Evolutionary conservation across 2,888 invertebrate genomes (phyloP).

Genomic region (Lasius platythorax): DNA sequence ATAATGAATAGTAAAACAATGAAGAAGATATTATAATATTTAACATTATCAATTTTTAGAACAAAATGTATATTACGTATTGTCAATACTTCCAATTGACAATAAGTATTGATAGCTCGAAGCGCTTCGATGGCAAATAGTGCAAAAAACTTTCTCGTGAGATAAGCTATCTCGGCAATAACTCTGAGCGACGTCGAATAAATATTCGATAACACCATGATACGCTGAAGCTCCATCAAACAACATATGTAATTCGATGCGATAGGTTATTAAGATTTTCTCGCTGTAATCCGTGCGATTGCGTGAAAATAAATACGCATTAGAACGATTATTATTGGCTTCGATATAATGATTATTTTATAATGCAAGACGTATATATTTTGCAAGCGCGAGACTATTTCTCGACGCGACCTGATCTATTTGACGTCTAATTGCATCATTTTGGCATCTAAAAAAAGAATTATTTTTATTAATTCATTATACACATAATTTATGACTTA

Average conservation of each 20-base stretch:
- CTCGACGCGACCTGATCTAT: neutral
- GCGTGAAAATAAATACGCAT: neutral
- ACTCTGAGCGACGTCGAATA: slow-evolving; percentile 46
- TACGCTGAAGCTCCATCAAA: slow-evolving; percentile 10
- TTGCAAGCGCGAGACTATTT: slow-evolving; percentile 20
- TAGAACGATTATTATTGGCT: slow-evolving; percentile 26
- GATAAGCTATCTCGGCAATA: slow-evolving; percentile 65
- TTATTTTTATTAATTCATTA: neutral
- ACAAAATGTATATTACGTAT: neutral
- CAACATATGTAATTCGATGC: slow-evolving; percentile 34
- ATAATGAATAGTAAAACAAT: neutral
- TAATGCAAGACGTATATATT: neutral
- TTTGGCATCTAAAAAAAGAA: slow-evolving; percentile 4
- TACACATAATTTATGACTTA: neutral
- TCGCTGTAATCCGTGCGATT: slow-evolving; percentile 8
- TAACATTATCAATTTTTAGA: neutral
- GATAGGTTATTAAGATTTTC: slow-evolving; percentile 37
- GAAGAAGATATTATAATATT: slow-evolving; percentile 3
- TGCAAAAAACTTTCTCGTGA: slow-evolving; percentile 35
- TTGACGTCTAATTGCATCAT: neutral
- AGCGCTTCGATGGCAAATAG: slow-evolving; percentile 6
- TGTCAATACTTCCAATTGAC: neutral
- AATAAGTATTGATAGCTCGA: slow-evolving; percentile 2
- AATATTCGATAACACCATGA: slow-evolving; percentile 61
- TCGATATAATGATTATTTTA: slow-evolving; percentile 26